A percentile compares a stretch with the other conserved stretches of the same genome.
Conservation (phyloP, 2,797 vertebrate genomes). For the Paratrypauchen microcephalus region DNA sequence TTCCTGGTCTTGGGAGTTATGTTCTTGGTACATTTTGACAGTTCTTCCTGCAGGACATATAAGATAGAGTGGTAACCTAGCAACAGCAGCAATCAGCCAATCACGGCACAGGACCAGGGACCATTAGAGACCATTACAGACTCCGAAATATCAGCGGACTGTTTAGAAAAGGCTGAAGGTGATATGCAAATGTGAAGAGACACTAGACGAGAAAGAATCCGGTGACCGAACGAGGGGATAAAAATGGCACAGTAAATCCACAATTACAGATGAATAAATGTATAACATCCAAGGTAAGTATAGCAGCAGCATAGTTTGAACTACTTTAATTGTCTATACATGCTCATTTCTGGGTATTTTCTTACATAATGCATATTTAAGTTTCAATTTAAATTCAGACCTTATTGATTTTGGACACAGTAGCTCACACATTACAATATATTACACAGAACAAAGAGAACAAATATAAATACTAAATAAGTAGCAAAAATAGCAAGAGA, state of each 20-base stretch:
- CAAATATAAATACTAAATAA: too few species aligned
- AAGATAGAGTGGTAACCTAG: slow-evolving; percentile 64
- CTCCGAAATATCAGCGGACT: slow-evolving; percentile 35
- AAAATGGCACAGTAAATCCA: not conserved
- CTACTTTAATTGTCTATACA: too few species aligned
- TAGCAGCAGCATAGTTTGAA: too few species aligned
- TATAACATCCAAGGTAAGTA: too few species aligned
- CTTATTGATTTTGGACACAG: too few species aligned
- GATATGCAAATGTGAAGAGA: not conserved
- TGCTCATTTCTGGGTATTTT: too few species aligned
- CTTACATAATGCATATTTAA: too few species aligned
- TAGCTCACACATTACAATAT: too few species aligned
- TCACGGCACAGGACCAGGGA: slow-evolving; percentile 37
- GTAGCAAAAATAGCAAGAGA: too few species aligned
- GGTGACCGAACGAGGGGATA: not conserved
- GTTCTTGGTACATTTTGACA: slow-evolving; percentile 34
- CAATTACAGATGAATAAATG: too few species aligned
- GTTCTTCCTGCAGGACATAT: slow-evolving; percentile 25
- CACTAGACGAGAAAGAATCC: not conserved
- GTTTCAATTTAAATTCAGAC: too few species aligned
- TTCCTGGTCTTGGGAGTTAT: slow-evolving; percentile 33
- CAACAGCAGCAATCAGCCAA: slow-evolving; percentile 71
- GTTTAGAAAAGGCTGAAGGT: slow-evolving; percentile 27
- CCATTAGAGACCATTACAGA: slow-evolving; percentile 42
- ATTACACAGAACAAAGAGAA: too few species aligned